A percentile compares a stretch with the other conserved stretches of the same genome.
phyloP scores from a whole-genome alignment of 2,113 vertebrate genomes.

The Muscicapa adusta region DNA sequence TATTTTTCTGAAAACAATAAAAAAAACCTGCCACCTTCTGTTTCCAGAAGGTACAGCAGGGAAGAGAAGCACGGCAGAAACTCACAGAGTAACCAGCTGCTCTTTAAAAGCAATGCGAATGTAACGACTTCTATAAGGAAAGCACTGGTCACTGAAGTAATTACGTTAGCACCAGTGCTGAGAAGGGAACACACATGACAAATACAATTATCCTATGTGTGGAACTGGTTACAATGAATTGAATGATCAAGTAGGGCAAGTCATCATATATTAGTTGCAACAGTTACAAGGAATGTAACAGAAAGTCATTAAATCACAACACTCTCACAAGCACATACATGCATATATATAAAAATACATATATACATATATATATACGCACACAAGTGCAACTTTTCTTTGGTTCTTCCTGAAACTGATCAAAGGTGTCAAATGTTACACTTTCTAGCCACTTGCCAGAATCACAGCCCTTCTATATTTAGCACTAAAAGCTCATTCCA shows the following conservation, averaged over 20 bases:
- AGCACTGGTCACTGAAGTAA: neutral
- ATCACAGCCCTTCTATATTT: neutral
- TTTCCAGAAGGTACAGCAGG: neutral
- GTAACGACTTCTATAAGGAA: neutral
- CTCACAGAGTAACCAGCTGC: neutral
- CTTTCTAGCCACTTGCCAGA: neutral
- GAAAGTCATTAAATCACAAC: neutral
- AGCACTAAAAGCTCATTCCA: neutral
- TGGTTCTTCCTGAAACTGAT: neutral
- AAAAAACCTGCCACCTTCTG: constrained; percentile 36
- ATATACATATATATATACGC: neutral
- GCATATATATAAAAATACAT: rapidly evolving
- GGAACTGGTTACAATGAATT: neutral
- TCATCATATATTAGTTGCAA: neutral
- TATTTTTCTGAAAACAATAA: neutral
- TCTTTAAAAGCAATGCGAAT: neutral
- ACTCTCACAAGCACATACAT: neutral
- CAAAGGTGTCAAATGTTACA: neutral
- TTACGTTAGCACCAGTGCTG: neutral
- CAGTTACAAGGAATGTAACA: neutral
- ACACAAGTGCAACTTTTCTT: neutral
- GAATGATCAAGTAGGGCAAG: neutral
- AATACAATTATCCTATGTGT: neutral
- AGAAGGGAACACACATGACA: neutral
- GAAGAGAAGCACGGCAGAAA: neutral